Conservation (phyloP, 1,140 invertebrate species). For the Hypothenemus hampei region DNA sequence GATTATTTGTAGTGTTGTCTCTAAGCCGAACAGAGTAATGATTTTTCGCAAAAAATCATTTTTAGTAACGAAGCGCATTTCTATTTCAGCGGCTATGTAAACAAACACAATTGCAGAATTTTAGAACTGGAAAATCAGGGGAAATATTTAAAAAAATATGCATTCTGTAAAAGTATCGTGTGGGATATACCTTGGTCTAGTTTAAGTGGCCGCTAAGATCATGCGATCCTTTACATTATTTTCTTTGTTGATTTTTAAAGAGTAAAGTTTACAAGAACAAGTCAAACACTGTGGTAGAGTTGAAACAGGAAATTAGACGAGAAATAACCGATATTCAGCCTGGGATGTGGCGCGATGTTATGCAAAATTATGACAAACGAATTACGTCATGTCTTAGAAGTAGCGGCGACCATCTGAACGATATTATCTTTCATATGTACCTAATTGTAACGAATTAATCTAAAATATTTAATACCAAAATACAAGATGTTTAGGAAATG, state of each 20-base stretch:
- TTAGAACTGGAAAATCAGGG: neutral
- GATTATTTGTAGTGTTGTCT: neutral
- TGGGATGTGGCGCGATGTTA: slow-evolving; percentile 9
- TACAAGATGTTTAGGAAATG: too few relatives aligned
- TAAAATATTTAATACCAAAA: too few relatives aligned
- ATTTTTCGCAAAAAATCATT: neutral
- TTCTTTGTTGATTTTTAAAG: slow-evolving; percentile 40
- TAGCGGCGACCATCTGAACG: too few relatives aligned
- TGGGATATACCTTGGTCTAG: too few relatives aligned
- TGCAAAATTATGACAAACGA: slow-evolving; percentile 7
- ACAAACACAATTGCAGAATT: neutral
- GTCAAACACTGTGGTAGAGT: slow-evolving; percentile 19
- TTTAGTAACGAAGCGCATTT: neutral
- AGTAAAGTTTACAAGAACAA: slow-evolving; percentile 34
- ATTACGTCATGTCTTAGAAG: slow-evolving; percentile 9
- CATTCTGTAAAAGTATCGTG: too few relatives aligned
- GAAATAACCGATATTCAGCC: slow-evolving; percentile 28
- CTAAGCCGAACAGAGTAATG: neutral
- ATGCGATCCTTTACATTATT: slow-evolving; percentile 38
- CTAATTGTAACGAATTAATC: too few relatives aligned
- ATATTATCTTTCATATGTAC: too few relatives aligned
- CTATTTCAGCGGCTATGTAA: neutral
- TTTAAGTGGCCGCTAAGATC: slow-evolving; percentile 33
- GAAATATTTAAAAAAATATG: too few relatives aligned
- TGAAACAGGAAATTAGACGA: slow-evolving; percentile 30